Conservation (phyloP, 2,113 vertebrate genomes). For the Gymnogyps californianus region DNA sequence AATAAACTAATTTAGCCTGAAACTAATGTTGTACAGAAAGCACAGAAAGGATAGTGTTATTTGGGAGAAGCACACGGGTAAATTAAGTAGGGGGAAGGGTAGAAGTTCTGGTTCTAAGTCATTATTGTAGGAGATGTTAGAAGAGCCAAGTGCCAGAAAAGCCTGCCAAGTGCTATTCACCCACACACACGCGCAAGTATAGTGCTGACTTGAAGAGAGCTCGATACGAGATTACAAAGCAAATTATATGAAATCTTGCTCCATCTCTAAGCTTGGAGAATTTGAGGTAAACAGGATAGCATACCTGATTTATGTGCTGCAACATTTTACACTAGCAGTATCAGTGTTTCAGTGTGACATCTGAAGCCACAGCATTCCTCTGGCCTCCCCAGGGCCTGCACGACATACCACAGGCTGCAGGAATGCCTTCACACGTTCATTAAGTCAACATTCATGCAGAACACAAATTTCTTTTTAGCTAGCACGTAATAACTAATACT, state of each 20-base stretch:
- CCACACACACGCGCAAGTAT: neutral
- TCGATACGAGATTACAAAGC: neutral
- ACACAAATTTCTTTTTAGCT: neutral
- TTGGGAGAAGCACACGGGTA: neutral
- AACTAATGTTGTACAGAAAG: neutral
- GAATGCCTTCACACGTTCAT: neutral
- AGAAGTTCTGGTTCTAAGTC: neutral
- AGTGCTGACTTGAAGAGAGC: neutral
- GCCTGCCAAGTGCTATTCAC: constrained; percentile 27
- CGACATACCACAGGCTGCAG: neutral
- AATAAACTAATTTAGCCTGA: neutral
- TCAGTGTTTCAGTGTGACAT: neutral
- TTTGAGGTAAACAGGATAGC: neutral
- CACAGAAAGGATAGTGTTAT: neutral
- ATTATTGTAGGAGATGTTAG: neutral
- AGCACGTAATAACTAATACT: neutral
- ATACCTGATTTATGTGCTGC: neutral
- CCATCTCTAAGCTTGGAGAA: neutral
- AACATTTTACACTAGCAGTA: neutral
- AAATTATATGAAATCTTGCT: neutral
- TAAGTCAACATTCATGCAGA: neutral
- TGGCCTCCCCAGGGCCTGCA: neutral
- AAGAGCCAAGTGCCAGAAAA: neutral
- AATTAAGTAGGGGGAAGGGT: neutral
- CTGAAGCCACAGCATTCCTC: neutral